Evolutionary conservation across 2,888 invertebrate genomes (phyloP), one percentile per base, ranked within the genome.

Genomic region (Automeris io): DNA sequence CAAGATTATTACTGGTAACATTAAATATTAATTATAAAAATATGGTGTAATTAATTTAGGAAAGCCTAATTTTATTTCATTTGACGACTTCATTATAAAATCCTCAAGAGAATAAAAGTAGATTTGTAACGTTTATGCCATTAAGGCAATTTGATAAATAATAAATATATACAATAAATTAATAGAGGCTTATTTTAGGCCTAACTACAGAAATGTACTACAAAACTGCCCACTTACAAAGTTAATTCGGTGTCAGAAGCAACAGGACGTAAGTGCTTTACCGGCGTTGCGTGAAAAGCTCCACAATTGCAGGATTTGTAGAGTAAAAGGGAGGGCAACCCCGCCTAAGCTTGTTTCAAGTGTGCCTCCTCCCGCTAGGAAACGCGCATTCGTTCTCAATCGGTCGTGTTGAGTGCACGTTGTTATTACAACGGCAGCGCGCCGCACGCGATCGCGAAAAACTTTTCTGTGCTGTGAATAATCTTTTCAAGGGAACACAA

Each of bases 161-260:
- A 18, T n/a, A 9, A 19, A 11, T 12, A 8, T n/a, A 21, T 13
- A 16, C n/a, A n/a, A n/a, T n/a, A 52, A 51, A 51, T 40, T 43
- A 40, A 48, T 42, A 48, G 45, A 45, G 47, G 39, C 75, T 75
- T 75, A 75, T 75, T 77, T 80, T 81, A 79, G 83, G 85, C 82
- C 81, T 81, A 81, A 82, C 77, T 73, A 29, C 29, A 16, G 71
- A 72, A 73, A 71, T 73, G 70, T 70, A 71, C 74, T 60, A 57
- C 72, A 71, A 80, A 80, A 83, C 83, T 83, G 82, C 70, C 83
- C 83, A 85, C 83, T 86, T 86, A 81, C 74, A 72, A 72, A 70
- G 70, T 74, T 74, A 79, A 80, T 72, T 75, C 73, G 61, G 44
- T 41, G 56, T 38, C 47, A 56, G 41, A n/a, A 3, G 19, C 43